These are phyloP conservation scores for Agrypnus murinus DNA, from an alignment of 2,888 invertebrate species.

Conservation along the genomic window DNA sequence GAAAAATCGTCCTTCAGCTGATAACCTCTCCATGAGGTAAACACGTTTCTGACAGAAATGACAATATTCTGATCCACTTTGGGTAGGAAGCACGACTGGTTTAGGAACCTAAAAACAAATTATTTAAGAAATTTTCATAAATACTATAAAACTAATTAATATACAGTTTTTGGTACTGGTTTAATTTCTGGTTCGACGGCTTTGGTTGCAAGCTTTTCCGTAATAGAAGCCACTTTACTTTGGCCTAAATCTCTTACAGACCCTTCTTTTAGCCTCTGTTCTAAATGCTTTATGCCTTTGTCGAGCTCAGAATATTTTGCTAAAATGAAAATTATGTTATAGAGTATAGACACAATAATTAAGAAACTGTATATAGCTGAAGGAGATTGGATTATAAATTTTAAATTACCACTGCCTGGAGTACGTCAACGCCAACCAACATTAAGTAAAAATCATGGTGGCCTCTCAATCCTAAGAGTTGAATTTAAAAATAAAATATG, in stretches of 20 bases:
- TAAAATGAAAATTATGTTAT: conserved; percentile 59
- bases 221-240: conserved; percentile 91
- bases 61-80: conserved; percentile 83
- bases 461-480: no score
- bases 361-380: no score
- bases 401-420: no score
- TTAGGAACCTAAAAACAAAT: conserved; percentile 73
- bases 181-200: conserved; percentile 73
- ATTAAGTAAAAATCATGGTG: no score
- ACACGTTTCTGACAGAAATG: conserved; percentile 94
- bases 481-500: no score
- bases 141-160: conserved; percentile 63
- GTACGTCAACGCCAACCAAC: no score
- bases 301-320: conserved; percentile 84
- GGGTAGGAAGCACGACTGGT: conserved; percentile 76
- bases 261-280: conserved; percentile 86
- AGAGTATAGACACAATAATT: no score
- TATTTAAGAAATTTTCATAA: no score
- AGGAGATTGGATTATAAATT: no score
- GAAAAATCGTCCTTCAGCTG: conserved; percentile 91
- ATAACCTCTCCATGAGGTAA: conserved; percentile 94
- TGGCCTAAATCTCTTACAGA: conserved; percentile 78
- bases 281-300: conserved; percentile 80
- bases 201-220: conserved; percentile 79
- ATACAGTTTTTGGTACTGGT: conserved; percentile 72